A percentile compares a stretch with the other conserved stretches of the same genome.
phyloP scores from a whole-genome alignment of 2,797 vertebrate genomes.

The Microchirus variegatus region DNA sequence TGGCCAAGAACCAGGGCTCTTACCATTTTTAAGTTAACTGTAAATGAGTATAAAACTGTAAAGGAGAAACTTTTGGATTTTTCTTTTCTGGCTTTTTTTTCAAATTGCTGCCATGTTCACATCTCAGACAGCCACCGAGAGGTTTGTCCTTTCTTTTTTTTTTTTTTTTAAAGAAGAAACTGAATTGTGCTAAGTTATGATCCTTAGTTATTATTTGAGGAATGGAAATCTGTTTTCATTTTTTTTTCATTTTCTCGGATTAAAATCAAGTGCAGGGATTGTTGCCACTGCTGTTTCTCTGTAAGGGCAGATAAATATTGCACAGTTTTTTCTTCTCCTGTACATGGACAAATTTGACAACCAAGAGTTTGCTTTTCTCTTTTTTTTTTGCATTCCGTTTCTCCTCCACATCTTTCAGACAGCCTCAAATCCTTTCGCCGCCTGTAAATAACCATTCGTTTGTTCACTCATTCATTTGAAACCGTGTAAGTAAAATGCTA shows the following conservation, averaged over 20 bases:
- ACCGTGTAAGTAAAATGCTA: constrained; percentile 81
- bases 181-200: constrained; percentile 64
- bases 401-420: constrained; percentile 69
- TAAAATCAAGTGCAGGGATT: constrained; percentile 89
- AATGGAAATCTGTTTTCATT: constrained; percentile 71
- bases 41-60: constrained; percentile 81
- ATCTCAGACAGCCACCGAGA: constrained; percentile 50
- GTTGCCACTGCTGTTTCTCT: constrained; percentile 87
- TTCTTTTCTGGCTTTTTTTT: constrained; percentile 64
- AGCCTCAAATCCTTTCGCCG: constrained; percentile 69
- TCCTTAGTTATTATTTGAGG: constrained; percentile 61
- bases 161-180: constrained; percentile 33
- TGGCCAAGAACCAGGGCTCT: constrained; percentile 68
- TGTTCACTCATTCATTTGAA: constrained; percentile 75
- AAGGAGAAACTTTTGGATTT: constrained; percentile 71
- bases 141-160: constrained; percentile 13
- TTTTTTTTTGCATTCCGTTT: constrained; percentile 66
- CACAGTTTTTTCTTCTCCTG: constrained; percentile 83
- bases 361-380: constrained; percentile 49
- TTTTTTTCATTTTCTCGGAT: constrained; percentile 77
- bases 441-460: constrained; percentile 78
- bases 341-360: constrained; percentile 70
- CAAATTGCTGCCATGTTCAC: constrained; percentile 73
- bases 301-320: constrained; percentile 89
- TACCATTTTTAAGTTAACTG: constrained; percentile 80